Evolutionary conservation across 2,888 invertebrate genomes (phyloP), one percentile per base, ranked within the genome.

Genomic region (Protula sp.): DNA sequence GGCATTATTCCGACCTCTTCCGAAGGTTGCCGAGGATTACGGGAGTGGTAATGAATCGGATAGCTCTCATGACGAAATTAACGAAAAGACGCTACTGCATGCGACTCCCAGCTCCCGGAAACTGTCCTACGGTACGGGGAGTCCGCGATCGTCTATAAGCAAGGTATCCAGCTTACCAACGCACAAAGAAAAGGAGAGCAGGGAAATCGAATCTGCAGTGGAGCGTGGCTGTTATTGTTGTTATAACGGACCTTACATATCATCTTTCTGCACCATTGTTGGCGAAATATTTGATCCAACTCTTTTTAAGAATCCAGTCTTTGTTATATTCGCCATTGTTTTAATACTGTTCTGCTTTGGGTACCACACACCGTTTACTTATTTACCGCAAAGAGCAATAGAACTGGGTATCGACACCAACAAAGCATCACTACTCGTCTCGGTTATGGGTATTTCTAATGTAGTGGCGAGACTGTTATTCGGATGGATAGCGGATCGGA

Each of bases 341-440:
- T 55, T 64, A 29, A 31, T 58, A 9, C 24, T 58, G 5, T 65
- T 65, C 59, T 55, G 58, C 27, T 61, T 65, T 47, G 65, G 65
- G 30, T 65, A 65, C 54, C 65, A 65, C 45, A 64, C 64, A n/a
- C 65, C 65, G 3, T 65, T 61, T 55, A 64, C 64, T 9, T 65
- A 55, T 47, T 59, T 61, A 2, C 61, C 65, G 2, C 61, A 61
- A 24, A 26, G 65, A 14, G 64, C 62, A n/a, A 56, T 48, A 14
- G 29, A 48, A 27, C 3, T 59, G n/a, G 60, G 60, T 1, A 56
- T 59, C n/a, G 58, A 58, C 4, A 53, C 56, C 4, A 57, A 54
- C 27, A 26, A 48, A 19, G 55, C 63, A 19, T 45, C 57, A 5
- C 53, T 60, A 52, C 58, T 63, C 30, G 58, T 63, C 14, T 60